Conservation (phyloP, 2,797 vertebrate species). For the Scleropages formosus region DNA sequence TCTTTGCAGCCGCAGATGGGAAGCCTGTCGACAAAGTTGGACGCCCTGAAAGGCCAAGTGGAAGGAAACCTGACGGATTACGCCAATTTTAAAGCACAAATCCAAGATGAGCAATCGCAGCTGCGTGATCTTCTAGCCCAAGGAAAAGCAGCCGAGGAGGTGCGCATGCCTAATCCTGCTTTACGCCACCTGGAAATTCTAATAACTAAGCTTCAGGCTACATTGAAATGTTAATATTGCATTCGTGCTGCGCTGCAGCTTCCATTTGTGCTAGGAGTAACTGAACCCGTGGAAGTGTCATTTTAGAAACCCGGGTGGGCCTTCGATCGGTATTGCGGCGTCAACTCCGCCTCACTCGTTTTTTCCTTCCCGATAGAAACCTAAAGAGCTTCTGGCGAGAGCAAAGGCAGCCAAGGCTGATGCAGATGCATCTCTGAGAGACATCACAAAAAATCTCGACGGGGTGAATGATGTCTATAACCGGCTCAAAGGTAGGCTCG, state of each 20-base stretch:
- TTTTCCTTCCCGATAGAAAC: slow-evolving; percentile 59
- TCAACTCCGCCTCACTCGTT: not conserved
- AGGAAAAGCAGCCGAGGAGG: slow-evolving; percentile 55
- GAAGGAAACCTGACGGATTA: slow-evolving; percentile 40
- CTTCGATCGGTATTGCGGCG: not conserved
- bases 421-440: slow-evolving; percentile 67
- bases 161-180: slow-evolving; percentile 35
- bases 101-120: slow-evolving; percentile 37
- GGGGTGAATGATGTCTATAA: slow-evolving; percentile 75
- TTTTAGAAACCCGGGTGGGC: no score
- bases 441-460: slow-evolving; percentile 70
- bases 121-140: slow-evolving; percentile 44
- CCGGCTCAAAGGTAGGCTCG: slow-evolving; percentile 73
- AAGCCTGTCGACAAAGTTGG: slow-evolving; percentile 47
- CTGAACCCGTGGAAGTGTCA: no score
- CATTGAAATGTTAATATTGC: no score
- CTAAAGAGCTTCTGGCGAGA: slow-evolving; percentile 69
- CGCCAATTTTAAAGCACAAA: slow-evolving; percentile 34
- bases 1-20: slow-evolving; percentile 44
- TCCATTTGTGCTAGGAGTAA: no score
- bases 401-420: slow-evolving; percentile 71
- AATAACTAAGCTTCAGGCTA: no score
- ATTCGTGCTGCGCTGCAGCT: no score
- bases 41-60: slow-evolving; percentile 36
- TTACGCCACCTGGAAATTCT: not conserved